Evolutionary conservation across 1,140 invertebrate genomes (phyloP), one percentile per base, ranked within the genome.

Genomic region (Philotrypesis tridentata): DNA sequence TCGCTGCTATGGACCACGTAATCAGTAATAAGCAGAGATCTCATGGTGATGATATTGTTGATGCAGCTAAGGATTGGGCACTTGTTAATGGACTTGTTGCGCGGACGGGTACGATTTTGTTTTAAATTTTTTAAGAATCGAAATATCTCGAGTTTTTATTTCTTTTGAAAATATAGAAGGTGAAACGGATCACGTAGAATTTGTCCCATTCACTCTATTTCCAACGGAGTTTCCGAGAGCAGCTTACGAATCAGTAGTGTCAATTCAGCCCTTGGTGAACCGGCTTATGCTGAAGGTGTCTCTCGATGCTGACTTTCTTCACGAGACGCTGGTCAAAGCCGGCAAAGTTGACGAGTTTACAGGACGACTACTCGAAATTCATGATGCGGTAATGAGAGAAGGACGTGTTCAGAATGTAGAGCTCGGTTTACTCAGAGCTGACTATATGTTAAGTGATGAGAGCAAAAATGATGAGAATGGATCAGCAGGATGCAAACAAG

Each of bases 261-360:
- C 93, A 43, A 90, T 97, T 61, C 97, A 98, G 89, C 91, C 92
- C 11, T 92, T 95, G 48, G 92, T 98, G 9, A 98, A 98, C 92
- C 93, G 95, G 86, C 90, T 99, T 2, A 96, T 98, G 91, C 97
- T 98, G 88, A 95, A 94, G 91, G 95, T 98, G 55, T 96, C 97
- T 8, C 94, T 97, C 90, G 95, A 98, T 92, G 92, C 95, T 87
- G 93, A 95, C 61, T 99, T 99, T 91, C 92, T 99, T 5, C 92
- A 93, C 23, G 91, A 94, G 31, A 94, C 94, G 68, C 92, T 98
- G 31, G 93, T 89, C 87, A 92, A 91, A 94, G 96, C 96, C 0
- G 93, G 97, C 23, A 92, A 95, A 92, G 96, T 96, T 6, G 97
- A 99, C 91, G 94, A 96, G 61, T 99, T 98, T 88, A 98, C 97